Conservation (phyloP, 2,888 invertebrate species). For the Dyspetes luteomarginatus region DNA sequence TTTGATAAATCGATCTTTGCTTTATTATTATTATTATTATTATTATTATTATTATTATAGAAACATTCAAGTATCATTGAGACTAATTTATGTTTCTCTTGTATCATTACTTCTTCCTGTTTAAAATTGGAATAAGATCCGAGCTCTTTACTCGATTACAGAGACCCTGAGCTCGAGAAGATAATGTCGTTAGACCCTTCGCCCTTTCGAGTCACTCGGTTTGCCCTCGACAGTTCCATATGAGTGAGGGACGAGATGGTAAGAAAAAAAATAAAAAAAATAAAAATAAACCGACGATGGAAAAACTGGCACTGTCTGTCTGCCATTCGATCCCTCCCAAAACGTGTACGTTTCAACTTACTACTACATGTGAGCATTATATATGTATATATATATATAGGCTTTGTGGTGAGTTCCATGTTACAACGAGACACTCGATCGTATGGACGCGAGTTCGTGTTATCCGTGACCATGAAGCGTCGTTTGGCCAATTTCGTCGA, state of each 20-base stretch:
- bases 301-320: constrained; percentile 36
- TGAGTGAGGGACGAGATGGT: background rate
- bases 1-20: constrained; percentile 28
- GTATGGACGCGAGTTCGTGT: constrained; percentile 17
- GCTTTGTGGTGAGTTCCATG: background rate
- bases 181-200: constrained; percentile 36
- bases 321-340: constrained; percentile 3
- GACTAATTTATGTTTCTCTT: background rate
- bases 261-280: constrained; percentile 13
- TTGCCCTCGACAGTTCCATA: constrained; percentile 11
- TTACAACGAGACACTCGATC: constrained; percentile 10
- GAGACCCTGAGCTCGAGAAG: constrained; percentile 1
- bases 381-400: background rate
- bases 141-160: constrained; percentile 17
- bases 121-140: background rate
- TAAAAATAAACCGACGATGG: constrained; percentile 5
- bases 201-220: constrained; percentile 7
- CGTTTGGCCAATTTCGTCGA: constrained; percentile 45
- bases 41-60: background rate
- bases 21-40: too few relatives aligned
- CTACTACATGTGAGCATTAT: background rate
- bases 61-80: constrained; percentile 5
- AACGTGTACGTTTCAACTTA: constrained; percentile 25
- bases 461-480: constrained; percentile 42
- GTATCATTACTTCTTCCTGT: constrained; percentile 3